Evolutionary conservation across 2,113 vertebrate genomes (phyloP).

Genomic region (Sakesphorus luctuosus): DNA sequence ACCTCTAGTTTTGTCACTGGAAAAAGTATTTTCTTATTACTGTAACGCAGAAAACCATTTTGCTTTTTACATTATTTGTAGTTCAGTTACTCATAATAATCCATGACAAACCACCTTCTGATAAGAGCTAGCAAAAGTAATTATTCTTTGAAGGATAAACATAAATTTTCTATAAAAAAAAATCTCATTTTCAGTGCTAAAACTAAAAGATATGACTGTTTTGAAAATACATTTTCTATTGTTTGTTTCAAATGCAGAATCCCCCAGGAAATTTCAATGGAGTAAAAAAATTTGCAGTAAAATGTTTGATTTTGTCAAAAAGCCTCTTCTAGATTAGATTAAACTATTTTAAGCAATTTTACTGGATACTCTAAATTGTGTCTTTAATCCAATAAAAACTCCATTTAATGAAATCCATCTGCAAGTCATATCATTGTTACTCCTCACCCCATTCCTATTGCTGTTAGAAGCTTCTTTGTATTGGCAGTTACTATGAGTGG

Average conservation of each 20-base stretch:
- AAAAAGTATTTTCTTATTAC: background rate
- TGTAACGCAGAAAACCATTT: background rate
- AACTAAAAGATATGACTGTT: background rate
- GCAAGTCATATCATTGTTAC: background rate
- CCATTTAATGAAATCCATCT: constrained; percentile 51
- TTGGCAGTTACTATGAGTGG: background rate
- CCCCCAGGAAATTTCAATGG: constrained; percentile 4
- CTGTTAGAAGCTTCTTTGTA: constrained; percentile 1
- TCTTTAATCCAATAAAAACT: constrained; percentile 46
- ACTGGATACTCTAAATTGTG: background rate
- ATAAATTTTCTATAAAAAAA: background rate
- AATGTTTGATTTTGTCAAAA: constrained; percentile 50
- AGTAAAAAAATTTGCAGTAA: constrained; percentile 28
- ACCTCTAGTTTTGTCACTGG: background rate
- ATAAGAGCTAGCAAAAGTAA: background rate
- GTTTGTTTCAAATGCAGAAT: background rate
- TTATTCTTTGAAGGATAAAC: background rate
- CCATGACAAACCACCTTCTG: background rate
- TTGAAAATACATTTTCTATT: background rate
- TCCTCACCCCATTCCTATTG: background rate
- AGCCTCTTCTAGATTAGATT: constrained; percentile 24
- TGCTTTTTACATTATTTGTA: background rate
- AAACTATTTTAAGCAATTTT: constrained; percentile 37
- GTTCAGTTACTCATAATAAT: background rate
- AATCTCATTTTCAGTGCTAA: background rate